Conservation (phyloP, 2,113 vertebrate species). For the Macrotus californicus region DNA sequence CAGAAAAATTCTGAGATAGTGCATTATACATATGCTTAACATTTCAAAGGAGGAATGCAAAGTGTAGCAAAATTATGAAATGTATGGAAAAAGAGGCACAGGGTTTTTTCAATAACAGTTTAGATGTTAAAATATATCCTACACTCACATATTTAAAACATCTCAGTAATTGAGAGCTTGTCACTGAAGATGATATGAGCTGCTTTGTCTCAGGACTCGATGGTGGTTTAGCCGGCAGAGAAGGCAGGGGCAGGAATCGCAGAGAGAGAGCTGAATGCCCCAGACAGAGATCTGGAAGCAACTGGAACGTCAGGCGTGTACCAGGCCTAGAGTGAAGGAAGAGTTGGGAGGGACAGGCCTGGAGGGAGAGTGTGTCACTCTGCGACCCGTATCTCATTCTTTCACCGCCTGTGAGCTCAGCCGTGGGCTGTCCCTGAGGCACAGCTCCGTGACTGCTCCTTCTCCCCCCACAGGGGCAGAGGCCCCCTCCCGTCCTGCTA, state of each 20-base stretch:
- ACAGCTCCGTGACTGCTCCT: too few species aligned
- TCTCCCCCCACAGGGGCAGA: too few species aligned
- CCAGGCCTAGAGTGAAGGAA: not conserved
- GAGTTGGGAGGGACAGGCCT: not conserved
- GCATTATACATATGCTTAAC: not conserved
- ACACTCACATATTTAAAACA: not conserved
- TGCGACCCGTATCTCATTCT: not conserved
- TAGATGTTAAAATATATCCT: not conserved
- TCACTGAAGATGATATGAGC: not conserved
- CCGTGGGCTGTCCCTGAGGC: too few species aligned
- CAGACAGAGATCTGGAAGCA: not conserved
- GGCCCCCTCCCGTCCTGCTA: too few species aligned
- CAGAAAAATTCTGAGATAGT: not conserved
- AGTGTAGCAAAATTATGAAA: not conserved
- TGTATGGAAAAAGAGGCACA: not conserved
- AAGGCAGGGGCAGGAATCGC: not conserved
- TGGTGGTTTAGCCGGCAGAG: not conserved
- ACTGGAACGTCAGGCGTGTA: not conserved
- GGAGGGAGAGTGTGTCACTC: not conserved
- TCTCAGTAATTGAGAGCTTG: not conserved
- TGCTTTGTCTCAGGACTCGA: not conserved
- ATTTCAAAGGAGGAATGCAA: not conserved
- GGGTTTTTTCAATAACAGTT: not conserved
- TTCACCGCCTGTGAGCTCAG: too few species aligned
- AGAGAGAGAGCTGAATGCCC: not conserved